Evolutionary conservation across 2,797 vertebrate genomes (phyloP), one percentile per base, ranked within the genome.

Genomic region (Arrhamphus sclerolepis): DNA sequence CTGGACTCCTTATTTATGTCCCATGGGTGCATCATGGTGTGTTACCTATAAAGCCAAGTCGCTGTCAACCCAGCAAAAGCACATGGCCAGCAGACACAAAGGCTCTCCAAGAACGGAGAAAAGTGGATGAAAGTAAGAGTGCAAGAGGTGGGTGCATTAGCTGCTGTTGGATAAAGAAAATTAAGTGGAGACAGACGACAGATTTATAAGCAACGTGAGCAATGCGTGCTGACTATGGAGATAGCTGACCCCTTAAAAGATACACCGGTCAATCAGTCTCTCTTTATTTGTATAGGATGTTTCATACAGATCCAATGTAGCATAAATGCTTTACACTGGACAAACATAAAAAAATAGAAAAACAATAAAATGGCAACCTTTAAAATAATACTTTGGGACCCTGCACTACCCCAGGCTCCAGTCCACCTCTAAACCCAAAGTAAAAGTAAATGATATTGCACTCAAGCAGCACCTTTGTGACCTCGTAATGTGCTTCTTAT

Each of bases 231-330:
- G 46, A 50, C 46, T 49, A 74, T 55, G 29, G 55, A 69, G 53
- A 75, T 47, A 75, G 70, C 69, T 72, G 78, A 76, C 71, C 68
- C 59, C 56, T 62, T 62, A 66, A 84, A 82, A 78, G 70, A 75
- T 75, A 74, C 18, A 28, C 46, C 56, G 73, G 80, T 78, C 20
- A 44, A 21, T 44, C 42, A 20, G 9, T 44, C 18, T 6, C n/a
- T 11, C 18, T 20, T 44, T 13, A 9, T 20, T 44, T 44, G 5
- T 11, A 13, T 21, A 20, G 8, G 9, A 19, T 5, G n/a, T 6
- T n/a, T 21, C 42, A 44, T 13, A 20, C 19, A 70, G 56, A 66
- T 56, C 56, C 40, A 44, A 63, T 28, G 56, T 28, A 52, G 58
- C 26, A 55, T 75, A 58, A 75, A 56, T 56, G 72, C 74, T 62